These are phyloP conservation scores for Syrista parreyssii DNA, from an alignment of 2,888 invertebrate species.

Conservation along the genomic window DNA sequence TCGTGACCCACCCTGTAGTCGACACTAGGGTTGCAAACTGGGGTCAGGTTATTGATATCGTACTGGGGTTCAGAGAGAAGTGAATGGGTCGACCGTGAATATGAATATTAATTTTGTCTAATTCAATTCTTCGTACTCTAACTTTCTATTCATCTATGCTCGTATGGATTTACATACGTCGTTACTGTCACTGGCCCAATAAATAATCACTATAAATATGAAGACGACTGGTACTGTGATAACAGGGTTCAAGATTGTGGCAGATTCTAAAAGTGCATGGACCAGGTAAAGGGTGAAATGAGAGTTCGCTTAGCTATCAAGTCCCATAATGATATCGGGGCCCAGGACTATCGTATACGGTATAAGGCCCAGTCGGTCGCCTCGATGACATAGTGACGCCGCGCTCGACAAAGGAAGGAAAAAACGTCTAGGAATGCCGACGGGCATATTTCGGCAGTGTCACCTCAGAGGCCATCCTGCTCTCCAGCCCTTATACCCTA, in stretches of 20 bases:
- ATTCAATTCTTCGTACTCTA: too few relatives aligned
- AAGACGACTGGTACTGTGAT: too few relatives aligned
- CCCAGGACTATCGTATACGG: too few relatives aligned
- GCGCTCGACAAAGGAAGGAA: constrained; percentile 59
- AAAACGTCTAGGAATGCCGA: constrained; percentile 61
- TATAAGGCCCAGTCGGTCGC: constrained; percentile 8
- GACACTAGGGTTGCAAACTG: constrained; percentile 18
- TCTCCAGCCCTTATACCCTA: constrained; percentile 14
- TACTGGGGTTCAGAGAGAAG: constrained; percentile 34
- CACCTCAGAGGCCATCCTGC: constrained; percentile 49
- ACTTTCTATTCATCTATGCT: too few relatives aligned
- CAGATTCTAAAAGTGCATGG: too few relatives aligned
- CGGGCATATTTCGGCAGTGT: constrained; percentile 62
- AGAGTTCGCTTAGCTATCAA: too few relatives aligned
- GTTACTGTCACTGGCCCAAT: too few relatives aligned
- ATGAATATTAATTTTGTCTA: constrained; percentile 59
- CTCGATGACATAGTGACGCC: constrained; percentile 57
- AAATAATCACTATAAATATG: too few relatives aligned
- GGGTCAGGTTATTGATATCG: constrained; percentile 59
- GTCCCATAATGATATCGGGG: too few relatives aligned
- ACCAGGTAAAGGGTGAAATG: too few relatives aligned
- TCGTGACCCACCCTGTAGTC: background rate
- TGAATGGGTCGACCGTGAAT: constrained; percentile 58
- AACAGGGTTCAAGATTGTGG: too few relatives aligned
- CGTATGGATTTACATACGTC: too few relatives aligned